Evolutionary conservation across 2,113 vertebrate species (phyloP).

Genomic region (Sialia sialis): DNA sequence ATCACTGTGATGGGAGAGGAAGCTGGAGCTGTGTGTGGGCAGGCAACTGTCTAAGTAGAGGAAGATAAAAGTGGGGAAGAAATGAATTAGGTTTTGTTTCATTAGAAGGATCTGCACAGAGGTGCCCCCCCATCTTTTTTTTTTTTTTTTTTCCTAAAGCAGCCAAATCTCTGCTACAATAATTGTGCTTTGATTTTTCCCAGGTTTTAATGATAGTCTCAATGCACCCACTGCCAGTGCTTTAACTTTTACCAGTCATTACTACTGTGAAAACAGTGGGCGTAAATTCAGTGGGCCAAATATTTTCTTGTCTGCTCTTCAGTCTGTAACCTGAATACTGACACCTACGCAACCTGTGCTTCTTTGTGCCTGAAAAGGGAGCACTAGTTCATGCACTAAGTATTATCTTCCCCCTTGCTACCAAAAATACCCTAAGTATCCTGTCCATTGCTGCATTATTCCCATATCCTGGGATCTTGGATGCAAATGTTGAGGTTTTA

Average conservation of each 20-base stretch:
- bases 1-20: background rate
- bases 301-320: conserved; percentile 44
- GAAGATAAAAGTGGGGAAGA: conserved; percentile 23
- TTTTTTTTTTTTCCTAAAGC: background rate
- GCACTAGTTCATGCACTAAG: background rate
- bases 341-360: background rate
- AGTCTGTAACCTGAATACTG: conserved; percentile 15
- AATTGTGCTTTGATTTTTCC: background rate
- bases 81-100: conserved; percentile 29
- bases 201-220: background rate
- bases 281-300: background rate
- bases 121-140: no score
- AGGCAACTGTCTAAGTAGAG: background rate
- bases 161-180: conserved; percentile 28
- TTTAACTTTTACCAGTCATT: background rate
- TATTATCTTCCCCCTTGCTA: background rate
- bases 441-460: background rate
- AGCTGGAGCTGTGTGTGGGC: conserved; percentile 21
- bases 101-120: background rate
- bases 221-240: background rate
- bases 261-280: conserved; percentile 32
- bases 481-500: background rate
- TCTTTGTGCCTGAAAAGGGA: background rate
- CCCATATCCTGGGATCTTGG: background rate
- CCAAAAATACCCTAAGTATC: background rate